Conservation (phyloP, 23 tunicate genomes). For the Trididemnum clinides region DNA sequence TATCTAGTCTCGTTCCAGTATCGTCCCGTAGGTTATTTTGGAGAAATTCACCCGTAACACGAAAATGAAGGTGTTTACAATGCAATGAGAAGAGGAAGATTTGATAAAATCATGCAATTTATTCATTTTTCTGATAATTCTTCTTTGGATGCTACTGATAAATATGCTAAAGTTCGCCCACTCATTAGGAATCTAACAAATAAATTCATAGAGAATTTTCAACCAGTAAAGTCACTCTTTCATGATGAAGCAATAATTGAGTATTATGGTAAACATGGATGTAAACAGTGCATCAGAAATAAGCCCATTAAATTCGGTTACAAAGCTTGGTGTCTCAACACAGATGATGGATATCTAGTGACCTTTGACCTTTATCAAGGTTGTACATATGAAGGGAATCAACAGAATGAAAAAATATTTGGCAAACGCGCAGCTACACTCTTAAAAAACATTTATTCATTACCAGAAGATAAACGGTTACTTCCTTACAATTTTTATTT, state of each 20-base stretch:
- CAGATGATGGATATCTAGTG: neutral
- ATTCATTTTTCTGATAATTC: conserved; percentile 10
- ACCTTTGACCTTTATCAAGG: neutral
- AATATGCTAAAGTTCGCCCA: too few relatives aligned
- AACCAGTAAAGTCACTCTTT: neutral
- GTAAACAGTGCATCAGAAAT: neutral
- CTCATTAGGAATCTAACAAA: neutral
- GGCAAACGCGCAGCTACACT: neutral
- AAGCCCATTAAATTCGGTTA: conserved; percentile 2
- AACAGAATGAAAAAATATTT: neutral
- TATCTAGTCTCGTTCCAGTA: conserved; percentile 6
- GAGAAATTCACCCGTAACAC: conserved; percentile 9
- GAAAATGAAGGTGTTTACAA: conserved; percentile 3
- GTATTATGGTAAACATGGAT: neutral
- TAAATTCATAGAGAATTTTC: neutral
- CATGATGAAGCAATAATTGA: conserved; percentile 13
- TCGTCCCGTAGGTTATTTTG: neutral
- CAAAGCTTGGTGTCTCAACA: conserved; percentile 10
- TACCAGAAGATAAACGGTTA: neutral
- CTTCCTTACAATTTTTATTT: neutral
- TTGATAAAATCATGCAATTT: conserved; percentile 4
- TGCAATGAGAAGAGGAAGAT: neutral
- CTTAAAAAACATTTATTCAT: conserved; percentile 8
- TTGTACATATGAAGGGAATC: neutral
- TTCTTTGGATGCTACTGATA: conserved; percentile 2